phyloP scores from a whole-genome alignment of 1,140 invertebrate species.

The Drosophila miranda region DNA sequence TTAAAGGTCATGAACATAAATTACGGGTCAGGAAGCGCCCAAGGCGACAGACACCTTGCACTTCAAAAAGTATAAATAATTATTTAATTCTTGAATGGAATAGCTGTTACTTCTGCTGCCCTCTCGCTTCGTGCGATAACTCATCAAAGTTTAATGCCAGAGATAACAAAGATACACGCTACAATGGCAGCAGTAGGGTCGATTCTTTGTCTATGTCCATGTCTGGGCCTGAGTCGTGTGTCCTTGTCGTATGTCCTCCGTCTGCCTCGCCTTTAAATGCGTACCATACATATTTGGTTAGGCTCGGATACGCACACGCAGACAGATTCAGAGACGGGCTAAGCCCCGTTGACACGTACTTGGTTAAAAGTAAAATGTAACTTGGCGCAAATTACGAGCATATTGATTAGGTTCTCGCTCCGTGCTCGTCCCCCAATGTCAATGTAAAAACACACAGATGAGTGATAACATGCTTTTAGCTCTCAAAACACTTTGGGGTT shows the following conservation, averaged over 20 bases:
- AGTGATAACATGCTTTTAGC: slow-evolving; percentile 73
- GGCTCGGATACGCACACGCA: slow-evolving; percentile 11
- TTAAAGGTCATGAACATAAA: slow-evolving; percentile 79
- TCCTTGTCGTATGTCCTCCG: slow-evolving; percentile 6
- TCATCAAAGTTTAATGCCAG: slow-evolving; percentile 70
- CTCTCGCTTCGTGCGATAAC: slow-evolving; percentile 49
- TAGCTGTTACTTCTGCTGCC: background rate
- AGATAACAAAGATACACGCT: slow-evolving; percentile 56
- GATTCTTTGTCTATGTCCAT: slow-evolving; percentile 11
- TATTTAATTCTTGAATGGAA: slow-evolving; percentile 53
- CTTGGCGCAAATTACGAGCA: slow-evolving; percentile 72
- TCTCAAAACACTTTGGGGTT: slow-evolving; percentile 52
- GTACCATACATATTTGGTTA: slow-evolving; percentile 27
- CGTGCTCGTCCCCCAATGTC: slow-evolving; percentile 61
- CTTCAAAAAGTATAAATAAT: slow-evolving; percentile 64
- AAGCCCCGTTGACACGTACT: slow-evolving; percentile 75
- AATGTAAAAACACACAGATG: slow-evolving; percentile 72
- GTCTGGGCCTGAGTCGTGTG: slow-evolving; percentile 3
- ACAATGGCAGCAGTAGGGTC: slow-evolving; percentile 27
- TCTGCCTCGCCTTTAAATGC: slow-evolving; percentile 28
- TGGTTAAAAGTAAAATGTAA: slow-evolving; percentile 76
- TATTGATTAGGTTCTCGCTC: slow-evolving; percentile 69
- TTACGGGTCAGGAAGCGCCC: slow-evolving; percentile 31
- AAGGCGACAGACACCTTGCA: slow-evolving; percentile 38
- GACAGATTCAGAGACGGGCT: background rate